Evolutionary conservation across 2,113 vertebrate species (phyloP).

Genomic region (Lates calcarifer): DNA sequence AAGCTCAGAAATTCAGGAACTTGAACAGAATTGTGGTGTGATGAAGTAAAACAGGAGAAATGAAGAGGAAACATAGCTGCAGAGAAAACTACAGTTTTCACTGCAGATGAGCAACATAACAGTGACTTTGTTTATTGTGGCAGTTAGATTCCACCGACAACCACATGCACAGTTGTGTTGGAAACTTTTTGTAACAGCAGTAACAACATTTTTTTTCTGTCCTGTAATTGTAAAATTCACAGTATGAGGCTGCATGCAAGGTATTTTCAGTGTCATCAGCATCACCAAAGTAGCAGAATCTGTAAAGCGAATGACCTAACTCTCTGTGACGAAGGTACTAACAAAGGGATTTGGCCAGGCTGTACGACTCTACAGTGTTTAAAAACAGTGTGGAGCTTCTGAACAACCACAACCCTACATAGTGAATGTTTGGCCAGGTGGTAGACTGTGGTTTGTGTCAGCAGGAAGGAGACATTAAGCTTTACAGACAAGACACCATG

Average conservation of each 20-base stretch:
- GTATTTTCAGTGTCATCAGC: conserved; percentile 45
- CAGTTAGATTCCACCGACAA: conserved; percentile 15
- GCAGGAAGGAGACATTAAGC: conserved; percentile 70
- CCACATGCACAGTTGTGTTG: background rate
- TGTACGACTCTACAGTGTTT: conserved; percentile 24
- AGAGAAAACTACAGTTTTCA: conserved; percentile 36
- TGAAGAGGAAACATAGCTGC: conserved; percentile 17
- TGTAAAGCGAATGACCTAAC: conserved; percentile 50
- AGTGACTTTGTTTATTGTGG: conserved; percentile 1
- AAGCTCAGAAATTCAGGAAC: conserved; percentile 36
- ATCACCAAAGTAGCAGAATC: conserved; percentile 25
- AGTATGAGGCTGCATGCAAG: conserved; percentile 25
- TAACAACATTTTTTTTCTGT: conserved; percentile 13
- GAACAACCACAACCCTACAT: conserved; percentile 40
- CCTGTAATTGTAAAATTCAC: conserved; percentile 37
- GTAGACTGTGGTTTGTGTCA: conserved; percentile 59
- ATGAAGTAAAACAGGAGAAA: conserved; percentile 32
- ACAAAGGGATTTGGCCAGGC: conserved; percentile 43
- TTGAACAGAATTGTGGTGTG: conserved; percentile 34
- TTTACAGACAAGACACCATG: conserved; percentile 64
- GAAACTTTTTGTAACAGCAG: conserved; percentile 5
- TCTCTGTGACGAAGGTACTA: conserved; percentile 52
- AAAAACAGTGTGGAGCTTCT: conserved; percentile 55
- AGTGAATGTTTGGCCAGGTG: conserved; percentile 70
- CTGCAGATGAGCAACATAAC: conserved; percentile 11